A percentile compares a stretch with the other conserved stretches of the same genome.
These are phyloP conservation scores for Scaptomyza graminum DNA, from an alignment of 1,140 invertebrate genomes.

Conservation along the genomic window DNA sequence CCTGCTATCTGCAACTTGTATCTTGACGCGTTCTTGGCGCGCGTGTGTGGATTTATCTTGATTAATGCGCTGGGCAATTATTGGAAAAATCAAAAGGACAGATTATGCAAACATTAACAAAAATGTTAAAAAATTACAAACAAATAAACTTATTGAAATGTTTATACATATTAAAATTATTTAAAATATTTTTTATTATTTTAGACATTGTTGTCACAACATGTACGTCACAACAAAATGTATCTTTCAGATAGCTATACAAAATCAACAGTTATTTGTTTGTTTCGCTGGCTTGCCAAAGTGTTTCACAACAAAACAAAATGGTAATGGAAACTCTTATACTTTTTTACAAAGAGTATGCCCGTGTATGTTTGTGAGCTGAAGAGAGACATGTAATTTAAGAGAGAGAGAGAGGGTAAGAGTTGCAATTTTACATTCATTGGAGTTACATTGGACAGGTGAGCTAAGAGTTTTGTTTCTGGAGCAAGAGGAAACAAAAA, in stretches of 20 bases:
- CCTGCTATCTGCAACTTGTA: conserved; percentile 26
- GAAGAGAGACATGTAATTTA: neutral
- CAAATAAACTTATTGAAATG: too few species aligned
- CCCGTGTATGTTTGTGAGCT: neutral
- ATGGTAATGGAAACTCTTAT: conserved; percentile 56
- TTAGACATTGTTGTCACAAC: too few species aligned
- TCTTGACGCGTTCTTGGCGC: conserved; percentile 11
- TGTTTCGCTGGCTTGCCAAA: conserved; percentile 46
- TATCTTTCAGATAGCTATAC: conserved; percentile 32
- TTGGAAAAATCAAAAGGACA: conserved; percentile 33
- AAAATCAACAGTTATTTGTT: conserved; percentile 76
- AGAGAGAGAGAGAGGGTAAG: neutral
- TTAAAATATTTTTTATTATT: too few species aligned
- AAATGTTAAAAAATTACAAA: neutral
- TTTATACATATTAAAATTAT: too few species aligned
- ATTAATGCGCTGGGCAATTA: conserved; percentile 49
- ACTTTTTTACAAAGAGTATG: conserved; percentile 25
- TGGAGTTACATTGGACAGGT: neutral
- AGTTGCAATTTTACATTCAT: neutral
- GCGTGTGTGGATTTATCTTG: conserved; percentile 52
- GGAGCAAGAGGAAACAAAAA: neutral
- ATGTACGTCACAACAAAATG: neutral
- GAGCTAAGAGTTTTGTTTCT: neutral
- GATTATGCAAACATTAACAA: neutral
- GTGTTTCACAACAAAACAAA: conserved; percentile 7